Percentiles rank a stretch among this genome's conserved stretches.
phyloP scores from a whole-genome alignment of 2,113 vertebrate species.

The Spea multiplicata region DNA sequence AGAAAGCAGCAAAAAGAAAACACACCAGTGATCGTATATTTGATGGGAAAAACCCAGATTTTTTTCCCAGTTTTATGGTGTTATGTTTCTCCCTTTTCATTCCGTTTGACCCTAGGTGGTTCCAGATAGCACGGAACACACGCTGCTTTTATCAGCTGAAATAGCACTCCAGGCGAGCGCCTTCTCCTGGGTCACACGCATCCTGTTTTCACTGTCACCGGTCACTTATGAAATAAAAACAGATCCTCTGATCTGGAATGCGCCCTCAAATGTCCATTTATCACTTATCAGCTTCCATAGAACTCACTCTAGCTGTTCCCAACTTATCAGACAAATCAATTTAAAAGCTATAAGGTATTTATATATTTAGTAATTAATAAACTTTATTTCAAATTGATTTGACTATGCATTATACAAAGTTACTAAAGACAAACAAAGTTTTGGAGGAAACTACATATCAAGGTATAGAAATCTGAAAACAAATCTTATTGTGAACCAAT shows the following conservation, averaged over 20 bases:
- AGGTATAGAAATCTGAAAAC: too few species aligned
- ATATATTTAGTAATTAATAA: too few species aligned
- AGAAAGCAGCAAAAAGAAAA: too few species aligned
- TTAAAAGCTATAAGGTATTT: too few species aligned
- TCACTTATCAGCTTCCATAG: not conserved
- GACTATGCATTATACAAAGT: too few species aligned
- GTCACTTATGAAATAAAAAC: constrained; percentile 36
- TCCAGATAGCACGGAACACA: constrained; percentile 22
- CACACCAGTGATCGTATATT: not conserved
- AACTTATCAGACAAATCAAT: not conserved
- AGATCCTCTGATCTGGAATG: constrained; percentile 4
- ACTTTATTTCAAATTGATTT: too few species aligned
- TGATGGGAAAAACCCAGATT: constrained; percentile 15
- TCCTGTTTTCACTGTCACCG: constrained; percentile 20
- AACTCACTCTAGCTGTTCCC: constrained; percentile 1
- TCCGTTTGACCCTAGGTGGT: constrained; percentile 1
- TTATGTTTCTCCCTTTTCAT: constrained; percentile 5
- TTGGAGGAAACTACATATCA: too few species aligned
- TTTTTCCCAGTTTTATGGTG: constrained; percentile 12
- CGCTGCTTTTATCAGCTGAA: constrained; percentile 44
- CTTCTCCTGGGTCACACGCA: constrained; percentile 26
- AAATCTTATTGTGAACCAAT: too few species aligned
- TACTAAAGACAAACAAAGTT: too few species aligned
- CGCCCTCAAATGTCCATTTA: not conserved
- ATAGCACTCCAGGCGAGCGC: constrained; percentile 26